These are phyloP conservation scores for Zaprionus lachaisei DNA, from an alignment of 1,140 invertebrate species.

Conservation along the genomic window DNA sequence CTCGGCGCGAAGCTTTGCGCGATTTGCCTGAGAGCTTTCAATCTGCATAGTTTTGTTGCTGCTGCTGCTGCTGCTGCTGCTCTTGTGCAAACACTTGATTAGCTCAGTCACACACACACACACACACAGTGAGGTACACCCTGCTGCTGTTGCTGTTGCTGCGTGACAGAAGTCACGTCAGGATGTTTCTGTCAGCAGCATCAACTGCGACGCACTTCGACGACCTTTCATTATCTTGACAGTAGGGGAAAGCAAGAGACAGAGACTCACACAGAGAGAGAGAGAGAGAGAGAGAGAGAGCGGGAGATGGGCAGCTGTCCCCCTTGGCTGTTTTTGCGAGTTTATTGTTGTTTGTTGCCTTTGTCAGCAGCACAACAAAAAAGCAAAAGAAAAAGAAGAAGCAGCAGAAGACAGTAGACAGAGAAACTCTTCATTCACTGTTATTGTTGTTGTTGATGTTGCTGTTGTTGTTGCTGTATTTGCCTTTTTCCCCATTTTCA, in stretches of 20 bases:
- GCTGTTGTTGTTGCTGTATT: not conserved
- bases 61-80: not conserved
- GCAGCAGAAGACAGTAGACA: not conserved
- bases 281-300: not conserved
- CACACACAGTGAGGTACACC: constrained; percentile 1
- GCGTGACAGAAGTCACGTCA: constrained; percentile 33
- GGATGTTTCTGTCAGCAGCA: constrained; percentile 54
- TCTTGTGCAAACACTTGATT: constrained; percentile 61
- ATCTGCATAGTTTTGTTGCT: constrained; percentile 13
- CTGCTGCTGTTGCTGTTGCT: constrained; percentile 29
- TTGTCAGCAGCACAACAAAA: constrained; percentile 49
- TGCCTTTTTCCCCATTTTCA: constrained; percentile 13
- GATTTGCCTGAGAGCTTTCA: constrained; percentile 17
- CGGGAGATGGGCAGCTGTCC: not conserved
- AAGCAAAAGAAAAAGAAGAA: not conserved
- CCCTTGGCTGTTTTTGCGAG: constrained; percentile 29
- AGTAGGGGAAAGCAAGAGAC: no score
- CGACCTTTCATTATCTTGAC: constrained; percentile 76
- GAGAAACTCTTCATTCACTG: constrained; percentile 50
- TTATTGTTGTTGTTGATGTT: constrained; percentile 11
- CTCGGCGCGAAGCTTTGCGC: not conserved
- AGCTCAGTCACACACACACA: constrained; percentile 31
- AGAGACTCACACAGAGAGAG: constrained; percentile 1
- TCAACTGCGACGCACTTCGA: constrained; percentile 69
- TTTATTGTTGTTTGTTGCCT: constrained; percentile 62